These are phyloP conservation scores for Helleia helle DNA, from an alignment of 2,888 invertebrate genomes.

Conservation along the genomic window DNA sequence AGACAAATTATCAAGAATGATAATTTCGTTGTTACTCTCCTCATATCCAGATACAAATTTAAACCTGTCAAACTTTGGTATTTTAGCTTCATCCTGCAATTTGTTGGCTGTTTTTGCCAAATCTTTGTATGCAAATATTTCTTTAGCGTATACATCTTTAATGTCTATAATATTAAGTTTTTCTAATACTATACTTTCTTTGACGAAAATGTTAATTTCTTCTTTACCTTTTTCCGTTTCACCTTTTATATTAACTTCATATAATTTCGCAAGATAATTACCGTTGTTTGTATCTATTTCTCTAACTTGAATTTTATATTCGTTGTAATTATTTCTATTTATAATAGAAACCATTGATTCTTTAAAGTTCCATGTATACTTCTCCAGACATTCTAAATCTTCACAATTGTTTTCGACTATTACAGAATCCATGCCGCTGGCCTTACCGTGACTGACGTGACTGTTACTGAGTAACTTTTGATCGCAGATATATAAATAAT, in stretches of 20 bases:
- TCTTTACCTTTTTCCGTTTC: slow-evolving; percentile 22
- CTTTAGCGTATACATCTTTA: slow-evolving; percentile 25
- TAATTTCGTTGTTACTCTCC: slow-evolving; percentile 10
- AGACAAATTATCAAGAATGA: slow-evolving; percentile 22
- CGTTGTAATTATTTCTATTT: not conserved
- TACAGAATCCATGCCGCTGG: not conserved
- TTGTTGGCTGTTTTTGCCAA: slow-evolving; percentile 22
- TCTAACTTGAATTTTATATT: not conserved
- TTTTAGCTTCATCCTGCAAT: slow-evolving; percentile 22
- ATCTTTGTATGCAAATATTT: slow-evolving; percentile 32
- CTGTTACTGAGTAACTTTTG: too few relatives aligned
- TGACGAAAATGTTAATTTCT: slow-evolving; percentile 36
- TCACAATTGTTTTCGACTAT: not conserved
- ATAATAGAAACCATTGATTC: not conserved
- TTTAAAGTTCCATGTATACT: not conserved
- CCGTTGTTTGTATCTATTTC: not conserved
- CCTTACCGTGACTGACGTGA: not conserved
- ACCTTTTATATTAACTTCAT: slow-evolving; percentile 5
- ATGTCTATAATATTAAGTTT: slow-evolving; percentile 24
- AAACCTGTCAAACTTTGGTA: slow-evolving; percentile 16
- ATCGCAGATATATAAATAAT: too few relatives aligned
- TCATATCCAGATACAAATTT: slow-evolving; percentile 16
- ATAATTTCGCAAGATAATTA: slow-evolving; percentile 2
- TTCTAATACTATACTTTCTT: slow-evolving; percentile 25
- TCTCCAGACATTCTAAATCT: not conserved